A percentile compares a stretch with the other conserved stretches of the same genome.
These are phyloP conservation scores for Cephus nigrinus DNA, from an alignment of 2,888 invertebrate genomes.

Conservation along the genomic window DNA sequence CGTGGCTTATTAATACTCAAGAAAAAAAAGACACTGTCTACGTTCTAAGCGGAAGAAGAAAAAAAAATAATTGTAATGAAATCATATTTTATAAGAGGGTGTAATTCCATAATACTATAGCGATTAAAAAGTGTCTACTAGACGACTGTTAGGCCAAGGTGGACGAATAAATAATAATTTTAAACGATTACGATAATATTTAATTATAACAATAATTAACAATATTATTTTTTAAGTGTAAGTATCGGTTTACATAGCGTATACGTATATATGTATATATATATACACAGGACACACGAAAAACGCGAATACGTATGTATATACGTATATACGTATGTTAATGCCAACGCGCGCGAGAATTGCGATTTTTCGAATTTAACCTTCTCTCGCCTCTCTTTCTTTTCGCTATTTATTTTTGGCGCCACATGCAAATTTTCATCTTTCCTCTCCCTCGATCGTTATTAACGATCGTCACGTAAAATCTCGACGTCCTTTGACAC, in stretches of 20 bases:
- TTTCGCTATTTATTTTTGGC: not conserved
- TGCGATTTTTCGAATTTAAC: not conserved
- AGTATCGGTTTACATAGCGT: constrained; percentile 46
- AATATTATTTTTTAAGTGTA: constrained; percentile 57
- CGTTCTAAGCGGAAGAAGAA: constrained; percentile 42
- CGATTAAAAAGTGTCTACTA: constrained; percentile 35
- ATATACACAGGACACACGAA: constrained; percentile 41
- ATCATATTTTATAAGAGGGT: constrained; percentile 62
- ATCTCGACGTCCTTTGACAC: not conserved
- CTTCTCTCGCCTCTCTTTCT: not conserved
- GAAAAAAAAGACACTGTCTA: constrained; percentile 39
- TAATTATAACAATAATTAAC: constrained; percentile 43
- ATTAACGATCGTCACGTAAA: not conserved
- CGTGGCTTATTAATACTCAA: constrained; percentile 15
- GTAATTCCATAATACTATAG: constrained; percentile 51
- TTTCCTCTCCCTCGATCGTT: not conserved
- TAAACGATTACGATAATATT: constrained; percentile 28
- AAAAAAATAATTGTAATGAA: constrained; percentile 50
- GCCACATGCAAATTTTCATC: not conserved
- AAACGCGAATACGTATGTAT: constrained; percentile 42
- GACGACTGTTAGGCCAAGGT: constrained; percentile 45
- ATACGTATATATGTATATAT: constrained; percentile 52
- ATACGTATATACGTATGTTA: constrained; percentile 35
- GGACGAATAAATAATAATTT: constrained; percentile 53
- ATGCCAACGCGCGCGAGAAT: not conserved